Evolutionary conservation across 2,113 vertebrate genomes (phyloP), one percentile per base, ranked within the genome.

Genomic region (Lepus timidus): DNA sequence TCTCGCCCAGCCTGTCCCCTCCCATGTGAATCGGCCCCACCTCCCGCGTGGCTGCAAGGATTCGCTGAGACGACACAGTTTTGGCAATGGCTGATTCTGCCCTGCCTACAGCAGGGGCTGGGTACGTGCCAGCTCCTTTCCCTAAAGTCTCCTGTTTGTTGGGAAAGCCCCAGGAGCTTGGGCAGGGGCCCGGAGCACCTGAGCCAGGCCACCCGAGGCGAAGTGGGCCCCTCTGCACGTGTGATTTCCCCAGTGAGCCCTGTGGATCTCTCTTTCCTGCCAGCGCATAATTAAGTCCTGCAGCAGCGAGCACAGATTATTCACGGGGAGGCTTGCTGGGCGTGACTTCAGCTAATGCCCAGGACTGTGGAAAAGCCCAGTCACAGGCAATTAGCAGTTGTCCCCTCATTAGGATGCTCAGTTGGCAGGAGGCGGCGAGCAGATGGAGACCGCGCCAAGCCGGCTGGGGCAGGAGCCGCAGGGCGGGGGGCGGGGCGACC

Each of bases 201-300:
- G 79, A 29, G 33, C 74, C 51, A 85, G 85, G 51, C 70, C 33
- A 9, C 85, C 85, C 6, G 17, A 11, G 2, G 49, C 71, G 70
- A 71, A 55, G 64, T 29, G 44, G 23, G 67, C 55, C 19, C 80
- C 80, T 91, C 17, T 7, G 11, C 73, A 27, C 70, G 85, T 75
- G 70, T 23, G 0, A 0, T 62, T 25, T 73, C 76, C 70, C 83
- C 16, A 0, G 31, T 78, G 33, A 22, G 65, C 89, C 44, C 81
- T 70, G 80, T 8, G 73, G 71, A 70, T 93, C 81, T 76, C 71
- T 96, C 4, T 81, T 84, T 94, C 29, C 96, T 96, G 97, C 94
- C 97, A 96, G 96, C 62, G 25, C 61, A 29, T 88, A 96, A 96
- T 98, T 96, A 96, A 97, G 95, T 95, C 81, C 31, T 89, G 81